phyloP scores from a whole-genome alignment of 1,140 invertebrate genomes.

The Drosophila paulistorum region DNA sequence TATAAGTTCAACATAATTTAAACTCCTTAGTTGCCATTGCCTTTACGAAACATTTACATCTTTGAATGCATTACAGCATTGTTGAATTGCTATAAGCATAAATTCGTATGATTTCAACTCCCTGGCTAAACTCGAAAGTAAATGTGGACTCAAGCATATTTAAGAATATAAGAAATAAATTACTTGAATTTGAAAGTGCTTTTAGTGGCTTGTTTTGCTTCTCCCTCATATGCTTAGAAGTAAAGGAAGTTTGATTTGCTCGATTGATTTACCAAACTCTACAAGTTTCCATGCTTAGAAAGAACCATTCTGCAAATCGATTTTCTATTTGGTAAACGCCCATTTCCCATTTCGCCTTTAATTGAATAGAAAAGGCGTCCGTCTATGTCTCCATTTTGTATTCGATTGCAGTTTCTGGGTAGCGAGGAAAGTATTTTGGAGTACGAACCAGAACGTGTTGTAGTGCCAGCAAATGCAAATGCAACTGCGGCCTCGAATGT shows the following conservation, averaged over 20 bases:
- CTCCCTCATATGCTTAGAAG: too few species aligned
- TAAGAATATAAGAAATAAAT: conserved; percentile 59
- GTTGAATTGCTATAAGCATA: neutral
- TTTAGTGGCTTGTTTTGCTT: neutral
- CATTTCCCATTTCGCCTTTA: neutral
- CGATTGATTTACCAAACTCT: too few species aligned
- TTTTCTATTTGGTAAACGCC: conserved; percentile 31
- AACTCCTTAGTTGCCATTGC: neutral
- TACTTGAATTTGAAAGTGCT: conserved; percentile 40
- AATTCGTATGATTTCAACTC: neutral
- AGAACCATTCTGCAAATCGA: conserved; percentile 30
- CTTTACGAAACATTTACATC: neutral
- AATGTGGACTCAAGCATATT: conserved; percentile 66
- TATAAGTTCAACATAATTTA: neutral
- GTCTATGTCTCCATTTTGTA: neutral
- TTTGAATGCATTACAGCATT: neutral
- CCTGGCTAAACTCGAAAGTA: conserved; percentile 54
- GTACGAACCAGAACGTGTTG: conserved; percentile 64
- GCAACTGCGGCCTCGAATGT: neutral
- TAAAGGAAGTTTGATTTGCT: too few species aligned
- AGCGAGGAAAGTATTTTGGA: conserved; percentile 88
- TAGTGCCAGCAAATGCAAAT: neutral
- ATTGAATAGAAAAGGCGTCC: conserved; percentile 17
- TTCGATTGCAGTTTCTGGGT: conserved; percentile 86
- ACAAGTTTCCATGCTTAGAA: neutral